Conservation (phyloP, 2,888 invertebrate species). For the Fragum sueziense region DNA sequence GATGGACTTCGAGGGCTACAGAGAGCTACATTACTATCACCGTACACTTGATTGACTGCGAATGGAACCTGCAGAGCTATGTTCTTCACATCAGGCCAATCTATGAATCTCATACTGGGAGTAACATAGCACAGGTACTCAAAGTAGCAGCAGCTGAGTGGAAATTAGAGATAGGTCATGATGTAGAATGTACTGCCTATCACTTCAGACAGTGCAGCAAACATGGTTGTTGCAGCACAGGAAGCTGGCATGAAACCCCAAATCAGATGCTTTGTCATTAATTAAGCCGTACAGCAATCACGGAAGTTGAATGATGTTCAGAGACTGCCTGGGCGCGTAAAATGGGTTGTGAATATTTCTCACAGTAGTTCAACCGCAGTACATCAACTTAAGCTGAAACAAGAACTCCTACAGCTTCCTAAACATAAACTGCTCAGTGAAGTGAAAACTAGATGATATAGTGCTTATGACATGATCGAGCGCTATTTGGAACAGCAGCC, state of each 20-base stretch:
- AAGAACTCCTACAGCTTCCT: conserved; percentile 33
- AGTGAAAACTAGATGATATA: conserved; percentile 47
- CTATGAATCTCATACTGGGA: conserved; percentile 23
- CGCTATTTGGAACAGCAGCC: conserved; percentile 48
- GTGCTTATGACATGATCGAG: conserved; percentile 34
- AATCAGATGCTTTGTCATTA: conserved; percentile 43
- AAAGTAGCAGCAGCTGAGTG: conserved; percentile 19
- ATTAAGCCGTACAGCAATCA: conserved; percentile 36
- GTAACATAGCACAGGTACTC: conserved; percentile 23
- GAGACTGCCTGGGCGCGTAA: conserved; percentile 30
- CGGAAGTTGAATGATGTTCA: conserved; percentile 18
- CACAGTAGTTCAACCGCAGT: too few relatives aligned
- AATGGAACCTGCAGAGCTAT: conserved; percentile 11
- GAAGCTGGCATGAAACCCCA: too few relatives aligned
- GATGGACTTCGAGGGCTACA: conserved; percentile 24
- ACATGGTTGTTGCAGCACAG: too few relatives aligned
- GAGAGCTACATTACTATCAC: conserved; percentile 24
- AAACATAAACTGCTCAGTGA: conserved; percentile 51
- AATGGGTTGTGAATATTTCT: conserved; percentile 29
- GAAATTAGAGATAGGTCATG: conserved; percentile 21
- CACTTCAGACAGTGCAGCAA: conserved; percentile 45
- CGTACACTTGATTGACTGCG: conserved; percentile 14
- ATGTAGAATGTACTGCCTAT: conserved; percentile 14
- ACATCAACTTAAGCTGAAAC: conserved; percentile 19
- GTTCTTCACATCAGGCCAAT: too few relatives aligned